Evolutionary conservation across 2,113 vertebrate species (phyloP).

Genomic region (Dicentrarchus labrax): DNA sequence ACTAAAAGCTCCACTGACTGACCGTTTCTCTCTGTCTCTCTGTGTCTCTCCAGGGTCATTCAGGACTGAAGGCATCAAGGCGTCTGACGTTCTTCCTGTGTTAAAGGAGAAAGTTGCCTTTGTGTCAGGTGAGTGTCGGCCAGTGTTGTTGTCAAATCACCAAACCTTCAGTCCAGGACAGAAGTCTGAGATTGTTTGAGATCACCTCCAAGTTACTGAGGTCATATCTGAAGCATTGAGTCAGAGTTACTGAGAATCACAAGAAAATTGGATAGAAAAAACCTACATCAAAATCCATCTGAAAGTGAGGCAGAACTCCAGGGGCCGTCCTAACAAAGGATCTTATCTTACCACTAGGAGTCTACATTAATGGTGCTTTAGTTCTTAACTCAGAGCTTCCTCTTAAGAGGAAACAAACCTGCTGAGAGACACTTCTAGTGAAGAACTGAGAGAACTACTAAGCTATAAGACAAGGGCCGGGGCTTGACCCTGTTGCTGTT

Average conservation of each 20-base stretch:
- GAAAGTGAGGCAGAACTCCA: neutral
- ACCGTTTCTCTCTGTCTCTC: conserved; percentile 10
- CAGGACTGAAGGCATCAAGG: conserved; percentile 96
- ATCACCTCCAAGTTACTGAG: neutral
- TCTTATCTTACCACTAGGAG: neutral
- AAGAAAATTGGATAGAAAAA: neutral
- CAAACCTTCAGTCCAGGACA: neutral
- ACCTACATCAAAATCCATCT: too few species aligned
- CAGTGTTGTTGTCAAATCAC: neutral
- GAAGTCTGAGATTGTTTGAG: too few species aligned
- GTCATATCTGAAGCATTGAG: too few species aligned
- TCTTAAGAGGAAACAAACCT: neutral
- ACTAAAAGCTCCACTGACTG: conserved; percentile 34
- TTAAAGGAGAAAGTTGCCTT: conserved; percentile 99
- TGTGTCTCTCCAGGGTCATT: conserved; percentile 88
- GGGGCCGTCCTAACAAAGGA: neutral
- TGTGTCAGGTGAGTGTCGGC: conserved; percentile 92
- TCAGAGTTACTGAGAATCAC: neutral
- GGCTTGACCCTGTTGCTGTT: too few species aligned
- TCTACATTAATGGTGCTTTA: too few species aligned
- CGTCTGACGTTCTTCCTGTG: conserved; percentile 95
- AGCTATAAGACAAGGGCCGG: neutral
- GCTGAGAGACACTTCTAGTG: neutral
- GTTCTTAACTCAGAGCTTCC: too few species aligned
- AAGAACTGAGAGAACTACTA: neutral